phyloP scores from a whole-genome alignment of 2,797 vertebrate species.

The Sparidentex hasta region DNA sequence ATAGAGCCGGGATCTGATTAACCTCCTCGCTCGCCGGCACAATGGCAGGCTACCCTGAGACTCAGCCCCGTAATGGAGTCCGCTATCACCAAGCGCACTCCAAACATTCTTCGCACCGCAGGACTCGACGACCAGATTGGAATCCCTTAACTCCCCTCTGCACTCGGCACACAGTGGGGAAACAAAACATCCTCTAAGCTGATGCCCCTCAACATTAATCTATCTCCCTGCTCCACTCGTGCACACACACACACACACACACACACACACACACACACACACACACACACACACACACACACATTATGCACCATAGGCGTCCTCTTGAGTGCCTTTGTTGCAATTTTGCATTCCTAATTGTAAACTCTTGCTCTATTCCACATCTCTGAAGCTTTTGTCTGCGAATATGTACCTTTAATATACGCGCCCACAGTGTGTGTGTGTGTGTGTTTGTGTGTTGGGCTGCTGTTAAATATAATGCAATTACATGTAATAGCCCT shows the following conservation, averaged over 20 bases:
- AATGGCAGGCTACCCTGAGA: slow-evolving; percentile 83
- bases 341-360: slow-evolving; percentile 73
- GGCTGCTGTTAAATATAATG: slow-evolving; percentile 1
- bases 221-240: slow-evolving; percentile 76
- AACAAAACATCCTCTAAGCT: slow-evolving; percentile 83
- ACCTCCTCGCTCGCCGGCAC: slow-evolving; percentile 80
- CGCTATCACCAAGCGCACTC: slow-evolving; percentile 82
- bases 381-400: slow-evolving; percentile 24
- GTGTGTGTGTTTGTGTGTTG: background rate
- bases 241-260: slow-evolving; percentile 46
- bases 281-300: slow-evolving; percentile 47
- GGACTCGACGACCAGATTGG: slow-evolving; percentile 81
- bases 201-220: slow-evolving; percentile 82
- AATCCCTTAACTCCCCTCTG: slow-evolving; percentile 82
- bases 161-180: slow-evolving; percentile 79
- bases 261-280: slow-evolving; percentile 46
- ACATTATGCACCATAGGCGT: slow-evolving; percentile 53
- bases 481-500: slow-evolving; percentile 5
- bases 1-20: slow-evolving; percentile 84
- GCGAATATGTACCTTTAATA: slow-evolving; percentile 1
- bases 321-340: slow-evolving; percentile 71
- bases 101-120: slow-evolving; percentile 81
- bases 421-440: background rate
- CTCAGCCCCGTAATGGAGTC: slow-evolving; percentile 82
- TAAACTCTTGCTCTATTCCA: slow-evolving; percentile 44